These are phyloP conservation scores for Hymenochirus boettgeri DNA, from an alignment of 2,113 vertebrate species.

Conservation along the genomic window DNA sequence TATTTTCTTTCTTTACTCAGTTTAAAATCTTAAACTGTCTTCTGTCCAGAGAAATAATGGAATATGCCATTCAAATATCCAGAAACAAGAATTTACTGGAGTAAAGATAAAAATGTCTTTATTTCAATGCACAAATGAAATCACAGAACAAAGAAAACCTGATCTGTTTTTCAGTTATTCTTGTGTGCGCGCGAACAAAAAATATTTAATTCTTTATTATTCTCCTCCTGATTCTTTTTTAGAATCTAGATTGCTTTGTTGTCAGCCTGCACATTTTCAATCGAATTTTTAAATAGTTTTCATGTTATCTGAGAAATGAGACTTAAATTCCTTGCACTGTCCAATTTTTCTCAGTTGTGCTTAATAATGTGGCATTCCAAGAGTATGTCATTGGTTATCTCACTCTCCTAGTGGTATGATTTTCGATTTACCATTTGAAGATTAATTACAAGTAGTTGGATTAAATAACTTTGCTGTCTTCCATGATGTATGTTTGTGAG, in stretches of 20 bases:
- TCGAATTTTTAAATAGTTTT: not conserved
- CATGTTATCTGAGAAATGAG: not conserved
- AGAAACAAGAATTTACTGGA: no score
- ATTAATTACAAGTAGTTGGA: constrained; percentile 22
- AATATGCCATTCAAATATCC: no score
- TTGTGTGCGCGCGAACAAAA: not conserved
- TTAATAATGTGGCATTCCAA: constrained; percentile 15
- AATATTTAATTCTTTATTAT: not conserved
- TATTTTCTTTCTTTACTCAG: no score
- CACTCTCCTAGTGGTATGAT: constrained; percentile 8
- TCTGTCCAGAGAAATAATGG: no score
- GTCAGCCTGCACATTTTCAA: not conserved
- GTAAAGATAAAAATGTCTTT: not conserved
- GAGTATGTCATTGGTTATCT: constrained; percentile 28
- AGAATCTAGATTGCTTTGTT: not conserved
- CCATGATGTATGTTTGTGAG: not conserved
- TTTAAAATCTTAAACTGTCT: no score
- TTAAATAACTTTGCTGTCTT: constrained; percentile 7
- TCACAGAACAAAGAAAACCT: not conserved
- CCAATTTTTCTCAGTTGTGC: not conserved
- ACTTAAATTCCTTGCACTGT: not conserved
- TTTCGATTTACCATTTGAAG: constrained; percentile 16
- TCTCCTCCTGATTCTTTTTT: no score
- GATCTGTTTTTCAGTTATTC: not conserved
- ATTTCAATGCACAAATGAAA: not conserved